Conservation (phyloP, 1,140 invertebrate genomes). For the Saccostrea glomerata region DNA sequence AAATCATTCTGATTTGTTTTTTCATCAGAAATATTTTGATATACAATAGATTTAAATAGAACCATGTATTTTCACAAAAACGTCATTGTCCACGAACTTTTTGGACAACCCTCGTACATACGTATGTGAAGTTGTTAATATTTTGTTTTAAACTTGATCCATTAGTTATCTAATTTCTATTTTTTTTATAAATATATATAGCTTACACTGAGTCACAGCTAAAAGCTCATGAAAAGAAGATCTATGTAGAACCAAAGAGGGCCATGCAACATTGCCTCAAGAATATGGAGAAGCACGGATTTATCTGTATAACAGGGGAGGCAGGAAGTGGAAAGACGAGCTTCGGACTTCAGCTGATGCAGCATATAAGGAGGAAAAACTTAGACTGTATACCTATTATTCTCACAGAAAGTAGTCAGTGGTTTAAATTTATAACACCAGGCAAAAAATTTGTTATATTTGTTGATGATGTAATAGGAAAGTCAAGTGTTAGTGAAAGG, state of each 20-base stretch:
- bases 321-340: background rate
- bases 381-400: background rate
- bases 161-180: too few species aligned
- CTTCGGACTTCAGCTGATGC: slow-evolving; percentile 13
- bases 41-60: too few species aligned
- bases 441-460: background rate
- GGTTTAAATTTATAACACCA: background rate
- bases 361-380: background rate
- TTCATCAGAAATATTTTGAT: too few species aligned
- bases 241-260: background rate
- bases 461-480: background rate
- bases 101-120: too few species aligned
- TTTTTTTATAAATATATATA: too few species aligned
- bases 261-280: background rate
- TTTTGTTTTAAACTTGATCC: too few species aligned
- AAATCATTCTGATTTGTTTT: too few species aligned
- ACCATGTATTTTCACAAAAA: too few species aligned
- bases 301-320: background rate
- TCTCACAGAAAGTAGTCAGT: background rate
- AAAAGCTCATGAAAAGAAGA: background rate
- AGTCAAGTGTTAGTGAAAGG: background rate
- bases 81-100: too few species aligned
- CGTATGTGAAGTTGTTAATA: too few species aligned
- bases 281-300: background rate
- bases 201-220: background rate